Base-by-base conservation (phyloP, 2,888 invertebrate genomes). In the Xestia ashworthii region DNA sequence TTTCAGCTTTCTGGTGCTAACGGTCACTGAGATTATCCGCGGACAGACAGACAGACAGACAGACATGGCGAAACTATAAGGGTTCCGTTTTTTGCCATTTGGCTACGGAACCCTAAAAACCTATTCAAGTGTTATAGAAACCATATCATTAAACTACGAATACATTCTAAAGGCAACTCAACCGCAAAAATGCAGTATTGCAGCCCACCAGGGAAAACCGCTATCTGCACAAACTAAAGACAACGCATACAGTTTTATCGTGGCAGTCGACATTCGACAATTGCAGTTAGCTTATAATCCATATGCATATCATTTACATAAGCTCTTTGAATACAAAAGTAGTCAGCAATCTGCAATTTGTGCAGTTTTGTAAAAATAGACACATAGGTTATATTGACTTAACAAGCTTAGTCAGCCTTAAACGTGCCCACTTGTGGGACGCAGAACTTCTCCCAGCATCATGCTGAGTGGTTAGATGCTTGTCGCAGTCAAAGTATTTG, bases 261-360 rank as follows among this genome's bases (percentile, higher is more conserved):
- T 8, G 5, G 11, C 32, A 32, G 8, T 53, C 1, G 5, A 58
- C 9, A 25, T 6, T 9, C 12, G 4, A 41, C 46, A n/a, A 11
- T 78, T 9, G n/a, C 50, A 78, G 22, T 22, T 16, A 0, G 8
- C n/a, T 32, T 44, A 14, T 19, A 32, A 41, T 5, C 48, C 50
- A 12, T n/a, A 62, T 44, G 25, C 50, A 25, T 53, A 60, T 22
- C 14, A 46, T 69, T 25, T 70, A 12, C 79, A 78, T 70, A 78
- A 62, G 19, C 60, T 14, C 5, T 60, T 19, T 16, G 41, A 67
- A 78, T 44, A 3, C 14, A n/a, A 12, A 60, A 60, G n/a, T 25
- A 69, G 19, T 1, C 44, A 25, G 19, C 25, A 48, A 60, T 65
- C 25, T 55, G 60, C 22, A 65, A 19, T 32, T 77, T 41, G 8